Base-by-base conservation (phyloP, 2,797 vertebrate species). In the Pseudochirops cupreus region DNA sequence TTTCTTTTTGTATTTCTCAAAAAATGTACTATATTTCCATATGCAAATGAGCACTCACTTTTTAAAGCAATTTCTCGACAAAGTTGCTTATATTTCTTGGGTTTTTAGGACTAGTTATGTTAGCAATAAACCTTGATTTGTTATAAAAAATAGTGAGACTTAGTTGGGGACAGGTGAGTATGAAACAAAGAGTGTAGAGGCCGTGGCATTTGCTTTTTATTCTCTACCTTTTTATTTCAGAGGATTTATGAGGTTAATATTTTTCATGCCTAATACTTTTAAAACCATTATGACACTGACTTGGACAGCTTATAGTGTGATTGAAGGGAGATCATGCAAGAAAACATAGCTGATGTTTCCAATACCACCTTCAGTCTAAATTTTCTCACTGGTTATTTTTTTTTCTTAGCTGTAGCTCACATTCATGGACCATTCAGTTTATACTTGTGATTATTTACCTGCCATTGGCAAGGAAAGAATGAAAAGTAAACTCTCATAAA, bases 391-490 rank as follows among this genome's bases (percentile, higher is more conserved):
- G 91, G 12, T 56, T 95, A 6, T 91, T 57, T 93, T 91, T 91
- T 93, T 18, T n/a, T 18, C 56, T 12, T 90, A 93, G 50, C 10
- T 87, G 57, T 54, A 94, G n/a, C 53, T 96, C 87, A 92, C 54
- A 91, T 33, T 56, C n/a, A 33, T 26, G 33, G 56, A 95, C 0
- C 0, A 50, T 5, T 74, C 87, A 55, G 3, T 93, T 95, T 94
- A 94, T 96, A 94, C 11, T 96, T 62, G 24, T 92, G 67, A 5
- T 94, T 96, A 92, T 87, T 96, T 97, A 74, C 67, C 16, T 74
- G 67, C 92, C 57, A n/a, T 28, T 95, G 89, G 26, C 13, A 10
- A 74, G 21, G 82, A 54, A 95, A 56, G 52, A 95, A 90, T 11
- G 62, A 92, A 94, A 67, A 91, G 33, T 50, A 46, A 96, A 92